These are phyloP conservation scores for Pasiphila rectangulata DNA, from an alignment of 2,888 invertebrate species.

Conservation along the genomic window DNA sequence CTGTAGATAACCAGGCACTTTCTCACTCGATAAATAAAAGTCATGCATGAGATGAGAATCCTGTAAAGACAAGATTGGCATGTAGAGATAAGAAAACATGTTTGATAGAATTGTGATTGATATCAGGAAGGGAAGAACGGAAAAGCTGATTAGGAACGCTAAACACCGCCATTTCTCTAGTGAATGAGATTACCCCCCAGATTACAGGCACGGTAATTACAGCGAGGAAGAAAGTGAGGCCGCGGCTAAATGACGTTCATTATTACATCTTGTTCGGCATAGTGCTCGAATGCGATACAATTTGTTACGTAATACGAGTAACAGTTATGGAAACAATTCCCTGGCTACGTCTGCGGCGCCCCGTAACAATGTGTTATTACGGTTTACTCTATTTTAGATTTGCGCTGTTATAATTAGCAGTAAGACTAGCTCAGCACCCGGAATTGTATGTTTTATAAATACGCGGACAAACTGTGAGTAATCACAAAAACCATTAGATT, in stretches of 20 bases:
- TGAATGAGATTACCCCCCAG: conserved; percentile 51
- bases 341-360: conserved; percentile 53
- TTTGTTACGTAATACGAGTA: conserved; percentile 53
- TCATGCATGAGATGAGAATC: conserved; percentile 11
- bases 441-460: conserved; percentile 37
- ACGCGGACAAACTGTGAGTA: conserved; percentile 32
- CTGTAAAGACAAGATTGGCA: conserved; percentile 13
- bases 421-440: conserved; percentile 32
- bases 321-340: conserved; percentile 64
- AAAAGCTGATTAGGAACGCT: conserved; percentile 45
- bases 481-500: conserved; percentile 38
- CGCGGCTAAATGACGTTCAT: conserved; percentile 49
- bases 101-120: conserved; percentile 27
- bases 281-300: conserved; percentile 45
- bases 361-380: conserved; percentile 52
- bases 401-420: conserved; percentile 49
- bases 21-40: conserved; percentile 12
- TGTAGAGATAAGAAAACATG: conserved; percentile 21
- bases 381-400: conserved; percentile 49
- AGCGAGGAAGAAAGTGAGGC: conserved; percentile 41
- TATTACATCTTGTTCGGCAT: conserved; percentile 42
- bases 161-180: conserved; percentile 48
- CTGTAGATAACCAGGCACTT: conserved; percentile 12
- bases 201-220: conserved; percentile 49
- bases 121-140: conserved; percentile 32